Base-by-base conservation (phyloP, 2,888 invertebrate species). In the Bellardia pandia region DNA sequence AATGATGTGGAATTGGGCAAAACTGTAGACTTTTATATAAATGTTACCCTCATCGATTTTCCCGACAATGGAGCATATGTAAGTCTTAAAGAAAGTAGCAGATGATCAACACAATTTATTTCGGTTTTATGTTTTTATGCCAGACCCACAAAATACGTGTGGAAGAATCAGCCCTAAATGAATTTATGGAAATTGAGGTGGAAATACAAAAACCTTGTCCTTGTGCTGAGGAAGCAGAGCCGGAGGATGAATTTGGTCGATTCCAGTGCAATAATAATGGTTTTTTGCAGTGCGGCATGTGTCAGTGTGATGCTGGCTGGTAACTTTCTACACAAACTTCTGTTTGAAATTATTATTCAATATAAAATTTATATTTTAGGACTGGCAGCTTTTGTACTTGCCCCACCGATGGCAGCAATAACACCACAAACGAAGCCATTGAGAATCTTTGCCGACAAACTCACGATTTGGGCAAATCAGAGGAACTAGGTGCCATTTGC, bases 91-190 rank as follows among this genome's bases (percentile, higher is more conserved):
- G 2, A 58, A 13, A 51, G n/a, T 5, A 56, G 1, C 51, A 51
- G 6, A 56, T 5, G 7, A 56, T 0, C 23, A 16, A 56, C 7
- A 8, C 0, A 56, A 9, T 1, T 23, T 6, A 6, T 56, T 16
- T 23, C 1, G 1, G 51, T 14, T 40, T 48, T 48, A 11, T 68
- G n/a, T 79, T 72, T 62, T 74, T 78, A 16, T 89, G 88, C 11
- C 75, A 94, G 94, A 92, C 88, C 7, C 93, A 94, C 88, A 95
- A 93, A 0, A 94, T 96, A 69, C 94, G 94, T 14, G 96, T 98
- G 90, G 96, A 96, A 84, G 98, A 98, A 89, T 96, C 96, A 4
- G 96, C 96, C 77, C 94, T 98, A 3, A 96, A 96, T 69, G 96
- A 96, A 90, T 93, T 94, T 23, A 92, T 98, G 81, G 94, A 95